A percentile compares a stretch with the other conserved stretches of the same genome.
Conservation (phyloP, 2,888 invertebrate species). For the Gasteruption jaculator region DNA sequence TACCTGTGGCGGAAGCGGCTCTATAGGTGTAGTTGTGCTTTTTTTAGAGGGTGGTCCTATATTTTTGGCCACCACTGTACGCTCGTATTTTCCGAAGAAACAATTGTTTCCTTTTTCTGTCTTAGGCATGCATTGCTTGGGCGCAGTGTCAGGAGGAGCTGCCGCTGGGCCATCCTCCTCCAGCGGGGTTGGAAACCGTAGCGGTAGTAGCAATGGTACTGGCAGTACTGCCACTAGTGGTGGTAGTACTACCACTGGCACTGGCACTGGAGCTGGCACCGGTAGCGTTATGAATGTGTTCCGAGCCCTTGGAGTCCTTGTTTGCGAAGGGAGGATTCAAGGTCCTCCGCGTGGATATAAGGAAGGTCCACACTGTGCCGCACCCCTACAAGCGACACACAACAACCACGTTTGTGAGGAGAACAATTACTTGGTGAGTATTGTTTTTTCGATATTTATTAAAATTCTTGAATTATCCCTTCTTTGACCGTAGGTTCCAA, state of each 20-base stretch:
- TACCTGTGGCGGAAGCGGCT: too few species aligned
- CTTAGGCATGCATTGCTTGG: conserved; percentile 49
- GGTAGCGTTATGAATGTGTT: conserved; percentile 45
- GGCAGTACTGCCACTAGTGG: too few species aligned
- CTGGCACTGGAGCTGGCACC: too few species aligned
- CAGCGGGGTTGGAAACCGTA: conserved; percentile 39
- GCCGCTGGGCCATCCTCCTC: conserved; percentile 27
- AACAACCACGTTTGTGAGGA: conserved; percentile 54
- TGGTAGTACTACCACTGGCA: too few species aligned
- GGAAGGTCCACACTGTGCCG: conserved; percentile 66
- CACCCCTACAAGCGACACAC: conserved; percentile 45
- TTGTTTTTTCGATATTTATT: too few species aligned
- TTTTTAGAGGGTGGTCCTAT: too few species aligned
- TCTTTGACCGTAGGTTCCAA: too few species aligned
- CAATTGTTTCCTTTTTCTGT: conserved; percentile 12
- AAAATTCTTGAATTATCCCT: too few species aligned
- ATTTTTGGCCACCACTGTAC: too few species aligned
- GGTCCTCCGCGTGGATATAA: conserved; percentile 58
- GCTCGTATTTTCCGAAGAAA: background rate
- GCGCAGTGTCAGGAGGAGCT: conserved; percentile 41
- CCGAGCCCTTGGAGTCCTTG: conserved; percentile 50
- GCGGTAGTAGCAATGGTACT: too few species aligned
- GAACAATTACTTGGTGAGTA: conserved; percentile 55
- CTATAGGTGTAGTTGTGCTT: too few species aligned
- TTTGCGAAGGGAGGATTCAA: conserved; percentile 49